Percentiles rank a stretch among this genome's conserved stretches.
These are phyloP conservation scores for Geodia barretti DNA, from an alignment of 37 sponge, comb jelly and placozoan genomes.

Conservation along the genomic window DNA sequence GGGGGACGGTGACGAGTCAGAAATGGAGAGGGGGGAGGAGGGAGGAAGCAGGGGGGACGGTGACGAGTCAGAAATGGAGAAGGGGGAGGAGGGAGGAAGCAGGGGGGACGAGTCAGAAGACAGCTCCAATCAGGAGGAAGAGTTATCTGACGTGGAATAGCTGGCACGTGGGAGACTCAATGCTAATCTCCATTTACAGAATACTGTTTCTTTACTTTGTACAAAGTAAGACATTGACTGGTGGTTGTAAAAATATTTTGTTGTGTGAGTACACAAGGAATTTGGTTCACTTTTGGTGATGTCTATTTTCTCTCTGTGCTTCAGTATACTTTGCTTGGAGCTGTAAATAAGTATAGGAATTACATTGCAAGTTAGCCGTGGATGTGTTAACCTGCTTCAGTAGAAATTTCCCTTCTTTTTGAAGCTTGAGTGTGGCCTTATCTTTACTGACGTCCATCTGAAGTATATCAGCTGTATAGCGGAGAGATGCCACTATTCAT, in stretches of 20 bases:
- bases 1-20: neutral
- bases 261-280: no score
- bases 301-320: conserved; percentile 4
- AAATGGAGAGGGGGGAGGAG: neutral
- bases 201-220: neutral
- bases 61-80: neutral
- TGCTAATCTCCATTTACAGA: neutral
- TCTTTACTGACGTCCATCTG: neutral
- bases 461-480: neutral
- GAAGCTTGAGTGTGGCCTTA: neutral
- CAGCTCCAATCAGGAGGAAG: neutral
- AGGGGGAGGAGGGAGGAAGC: neutral
- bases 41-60: neutral
- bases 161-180: no score
- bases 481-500: no score
- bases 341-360: conserved; percentile 9
- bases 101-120: neutral
- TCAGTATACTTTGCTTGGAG: conserved; percentile 48
- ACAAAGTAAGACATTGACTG: no score
- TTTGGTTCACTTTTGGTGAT: no score
- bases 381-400: conserved; percentile 27
- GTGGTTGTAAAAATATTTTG: no score
- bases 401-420: conserved; percentile 37
- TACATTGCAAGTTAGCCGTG: neutral
- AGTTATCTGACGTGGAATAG: neutral